These are phyloP conservation scores for Arrhopalites spinosus DNA, from an alignment of 2,888 invertebrate genomes.

Conservation along the genomic window DNA sequence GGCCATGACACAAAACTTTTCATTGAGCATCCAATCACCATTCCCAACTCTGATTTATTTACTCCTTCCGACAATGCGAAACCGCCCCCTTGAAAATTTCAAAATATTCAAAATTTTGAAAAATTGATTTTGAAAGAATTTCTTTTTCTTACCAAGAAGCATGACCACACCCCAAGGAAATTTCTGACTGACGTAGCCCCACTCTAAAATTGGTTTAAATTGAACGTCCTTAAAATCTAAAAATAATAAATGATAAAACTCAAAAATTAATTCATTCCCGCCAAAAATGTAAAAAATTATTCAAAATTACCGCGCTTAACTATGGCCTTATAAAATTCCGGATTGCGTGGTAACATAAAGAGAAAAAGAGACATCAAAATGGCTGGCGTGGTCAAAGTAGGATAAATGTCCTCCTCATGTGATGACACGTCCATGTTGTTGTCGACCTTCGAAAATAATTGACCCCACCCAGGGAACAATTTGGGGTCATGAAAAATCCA, in stretches of 20 bases:
- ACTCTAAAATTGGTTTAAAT: constrained; percentile 3
- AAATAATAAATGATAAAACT: background rate
- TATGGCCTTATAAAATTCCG: background rate
- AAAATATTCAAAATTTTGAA: background rate
- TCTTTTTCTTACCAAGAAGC: constrained; percentile 14
- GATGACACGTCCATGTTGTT: too few species aligned
- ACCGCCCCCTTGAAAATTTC: constrained; percentile 24
- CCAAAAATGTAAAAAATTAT: too few species aligned
- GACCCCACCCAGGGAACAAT: constrained; percentile 12
- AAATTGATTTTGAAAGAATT: too few species aligned
- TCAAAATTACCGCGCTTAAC: background rate
- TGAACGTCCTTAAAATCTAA: background rate
- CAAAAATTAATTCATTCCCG: background rate
- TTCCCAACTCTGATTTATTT: background rate
- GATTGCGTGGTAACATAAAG: background rate
- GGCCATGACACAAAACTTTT: background rate
- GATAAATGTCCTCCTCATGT: too few species aligned
- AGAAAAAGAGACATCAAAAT: background rate
- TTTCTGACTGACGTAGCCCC: background rate
- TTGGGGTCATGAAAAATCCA: constrained; percentile 32
- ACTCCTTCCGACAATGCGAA: constrained; percentile 16
- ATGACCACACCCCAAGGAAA: constrained; percentile 30
- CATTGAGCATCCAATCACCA: background rate
- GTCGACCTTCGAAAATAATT: background rate
- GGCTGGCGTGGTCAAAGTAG: background rate